phyloP scores from a whole-genome alignment of 2,113 vertebrate genomes.

The Leptosomus discolor region DNA sequence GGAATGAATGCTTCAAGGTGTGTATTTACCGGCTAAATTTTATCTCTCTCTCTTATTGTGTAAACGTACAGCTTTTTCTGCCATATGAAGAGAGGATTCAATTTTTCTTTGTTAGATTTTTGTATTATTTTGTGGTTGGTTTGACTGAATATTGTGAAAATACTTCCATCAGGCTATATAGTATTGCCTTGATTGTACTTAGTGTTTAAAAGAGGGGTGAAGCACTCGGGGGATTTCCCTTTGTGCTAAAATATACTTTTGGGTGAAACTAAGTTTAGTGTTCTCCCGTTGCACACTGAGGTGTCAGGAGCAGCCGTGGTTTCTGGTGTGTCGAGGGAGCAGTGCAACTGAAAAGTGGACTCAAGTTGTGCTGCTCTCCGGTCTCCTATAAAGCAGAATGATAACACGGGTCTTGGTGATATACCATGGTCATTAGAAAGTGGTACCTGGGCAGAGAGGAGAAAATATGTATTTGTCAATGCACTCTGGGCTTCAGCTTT shows the following conservation, averaged over 20 bases:
- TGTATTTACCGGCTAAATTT: slow-evolving; percentile 18
- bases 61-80: not conserved
- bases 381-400: not conserved
- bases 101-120: not conserved
- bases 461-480: not conserved
- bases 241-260: not conserved
- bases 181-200: not conserved
- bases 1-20: slow-evolving; percentile 45
- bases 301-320: not conserved
- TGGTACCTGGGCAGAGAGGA: not conserved
- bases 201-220: not conserved
- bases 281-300: not conserved
- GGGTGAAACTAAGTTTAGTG: not conserved
- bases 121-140: not conserved
- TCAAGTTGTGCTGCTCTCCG: not conserved
- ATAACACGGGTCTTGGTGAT: not conserved
- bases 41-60: not conserved
- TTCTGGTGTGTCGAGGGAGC: not conserved
- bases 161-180: not conserved
- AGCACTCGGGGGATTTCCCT: not conserved
- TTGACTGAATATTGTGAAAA: not conserved
- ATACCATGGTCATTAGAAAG: not conserved
- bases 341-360: not conserved
- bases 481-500: not conserved
- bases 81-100: not conserved